phyloP scores from a whole-genome alignment of 1,140 invertebrate species.

The Drosophila ohnishii region DNA sequence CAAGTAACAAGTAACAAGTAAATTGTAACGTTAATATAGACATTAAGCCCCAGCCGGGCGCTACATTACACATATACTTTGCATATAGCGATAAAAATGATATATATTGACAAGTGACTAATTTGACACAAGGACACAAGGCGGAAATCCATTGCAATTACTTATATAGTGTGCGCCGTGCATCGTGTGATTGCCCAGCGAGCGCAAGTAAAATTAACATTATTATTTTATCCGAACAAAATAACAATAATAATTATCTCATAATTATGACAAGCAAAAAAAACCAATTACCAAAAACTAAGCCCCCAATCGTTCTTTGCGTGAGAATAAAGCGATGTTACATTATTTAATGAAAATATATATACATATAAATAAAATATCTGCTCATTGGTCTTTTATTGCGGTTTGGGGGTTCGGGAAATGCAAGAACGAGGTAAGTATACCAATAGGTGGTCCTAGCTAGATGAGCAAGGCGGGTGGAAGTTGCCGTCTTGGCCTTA shows the following conservation, averaged over 20 bases:
- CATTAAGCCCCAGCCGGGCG: conserved; percentile 40
- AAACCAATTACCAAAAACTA: conserved; percentile 59
- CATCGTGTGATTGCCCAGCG: conserved; percentile 47
- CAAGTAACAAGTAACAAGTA: conserved; percentile 52
- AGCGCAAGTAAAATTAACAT: conserved; percentile 70
- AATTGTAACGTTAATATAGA: conserved; percentile 64
- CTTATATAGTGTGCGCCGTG: conserved; percentile 43
- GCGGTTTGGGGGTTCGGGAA: not conserved
- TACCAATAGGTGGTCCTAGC: not conserved
- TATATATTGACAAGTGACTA: conserved; percentile 24
- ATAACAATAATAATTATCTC: conserved; percentile 77
- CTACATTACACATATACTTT: conserved; percentile 41
- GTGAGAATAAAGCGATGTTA: conserved; percentile 83
- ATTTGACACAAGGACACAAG: conserved; percentile 15
- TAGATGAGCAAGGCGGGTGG: too few species aligned
- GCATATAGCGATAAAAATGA: conserved; percentile 34
- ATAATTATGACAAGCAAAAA: conserved; percentile 48
- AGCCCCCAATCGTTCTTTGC: conserved; percentile 82
- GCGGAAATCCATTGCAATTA: conserved; percentile 40
- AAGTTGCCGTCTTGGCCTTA: too few species aligned
- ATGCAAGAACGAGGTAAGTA: not conserved
- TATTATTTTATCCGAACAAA: conserved; percentile 75
- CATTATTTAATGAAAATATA: conserved; percentile 83
- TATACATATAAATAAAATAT: conserved; percentile 81
- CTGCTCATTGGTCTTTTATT: conserved; percentile 26